Base-by-base conservation (phyloP, 2,888 invertebrate genomes). In the Crocallis elinguaria region DNA sequence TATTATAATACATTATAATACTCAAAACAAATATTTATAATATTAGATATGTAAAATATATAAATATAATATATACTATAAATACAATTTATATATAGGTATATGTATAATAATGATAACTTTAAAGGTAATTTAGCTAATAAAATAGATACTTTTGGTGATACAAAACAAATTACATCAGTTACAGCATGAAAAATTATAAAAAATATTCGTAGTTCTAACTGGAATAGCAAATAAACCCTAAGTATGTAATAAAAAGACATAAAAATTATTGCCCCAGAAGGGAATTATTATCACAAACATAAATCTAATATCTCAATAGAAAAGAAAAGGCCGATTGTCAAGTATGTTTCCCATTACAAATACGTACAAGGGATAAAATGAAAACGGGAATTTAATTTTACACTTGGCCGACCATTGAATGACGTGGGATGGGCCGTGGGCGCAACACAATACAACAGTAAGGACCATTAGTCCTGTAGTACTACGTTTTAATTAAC, bases 371-470 rank as follows among this genome's bases (percentile, higher is more conserved):
- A 62, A 54, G 67, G 71, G 69, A 73, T 70, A 66, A 71, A 77
- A 76, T 71, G 69, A 74, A 71, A 77, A 75, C 71, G 69, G 73
- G 76, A 74, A 77, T 80, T 81, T 79, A 78, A 82, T 82, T 81
- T 81, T 77, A 81, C 80, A 82, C 73, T 75, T 73, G 72, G 76
- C 71, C 66, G 76, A 63, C 62, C 71, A 66, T 66, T 70, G 73
- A 69, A 67, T 73, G 79, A 79, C 73, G 74, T 67, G 75, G 77
- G 75, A 55, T 32, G 55, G 49, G 39, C 43, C 74, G 49, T 32
- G 55, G 49, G 39, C 43, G 8, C n/a, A 16, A 41, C 33, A 37
- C 12, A 29, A 46, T 12, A 30, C n/a, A 25, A 12, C 38, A 54
- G 53, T 54, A 54, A 35, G 49, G 33, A 11, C 12, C 8, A 5